Base-by-base conservation (phyloP, 2,888 invertebrate species). In the Lutraria lutraria region DNA sequence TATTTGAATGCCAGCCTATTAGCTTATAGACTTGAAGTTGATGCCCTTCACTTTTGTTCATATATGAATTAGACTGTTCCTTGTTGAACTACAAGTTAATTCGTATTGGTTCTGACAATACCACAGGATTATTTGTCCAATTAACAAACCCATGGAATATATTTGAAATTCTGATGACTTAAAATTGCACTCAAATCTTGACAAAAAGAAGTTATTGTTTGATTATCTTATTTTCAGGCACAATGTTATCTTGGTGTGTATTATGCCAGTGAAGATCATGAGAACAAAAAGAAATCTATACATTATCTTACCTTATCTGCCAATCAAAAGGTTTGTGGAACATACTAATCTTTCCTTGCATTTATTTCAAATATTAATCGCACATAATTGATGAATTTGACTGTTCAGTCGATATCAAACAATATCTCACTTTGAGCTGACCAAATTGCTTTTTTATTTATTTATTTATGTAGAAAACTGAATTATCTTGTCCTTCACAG, bases 231-330 rank as follows among this genome's bases (percentile, higher is more conserved):
- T 85, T 72, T n/a, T 72, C 91, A 96, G 95, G 95, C 96, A 15
- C 95, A 95, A 92, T 94, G 94, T n/a, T 94, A 94, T 82, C 91
- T 96, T 25, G 96, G 95, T 52, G 94, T 95, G 0, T 93, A 94
- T 80, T 95, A 94, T 87, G 93, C 94, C 29, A 93, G 93, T 68
- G 93, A 93, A 53, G 93, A 92, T 8, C 63, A 56, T n/a, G 89
- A 93, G 52, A 93, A 95, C 83, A 80, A 91, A 84, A 90, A 90
- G 52, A 94, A 92, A 88, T 95, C 96, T 31, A 93, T 93, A 0
- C 52, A 91, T 19, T 94, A 94, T 86, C 95, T 96, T 88, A 91
- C 84, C 43, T 88, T 92, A 76, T 95, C 95, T 19, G 95, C 95
- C 6, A 91, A 93, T 21, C 95, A 95, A 87, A 89, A 94, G 91